Evolutionary conservation across 2,797 vertebrate genomes (phyloP), one percentile per base, ranked within the genome.

Genomic region (Prunella strophiata): DNA sequence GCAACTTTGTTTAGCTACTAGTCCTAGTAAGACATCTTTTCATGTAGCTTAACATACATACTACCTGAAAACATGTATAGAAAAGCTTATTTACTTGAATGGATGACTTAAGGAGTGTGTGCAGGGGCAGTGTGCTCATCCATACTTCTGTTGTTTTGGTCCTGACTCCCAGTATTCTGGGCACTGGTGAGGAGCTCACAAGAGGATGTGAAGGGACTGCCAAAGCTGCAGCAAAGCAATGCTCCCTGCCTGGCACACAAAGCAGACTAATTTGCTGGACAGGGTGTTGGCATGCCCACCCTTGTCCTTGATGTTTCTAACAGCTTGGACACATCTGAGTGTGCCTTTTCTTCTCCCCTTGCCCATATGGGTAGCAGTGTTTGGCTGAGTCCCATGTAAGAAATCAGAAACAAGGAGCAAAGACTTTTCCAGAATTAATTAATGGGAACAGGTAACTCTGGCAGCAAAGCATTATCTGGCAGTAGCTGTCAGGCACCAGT

Each of bases 371-470:
- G 40, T n/a, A 83, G 83, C 43, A 67, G 30, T n/a, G 23, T 58
- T 51, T 40, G n/a, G 11, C 47, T n/a, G n/a, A 70, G n/a, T 5
- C 23, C 11, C 1, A 0, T 1, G 2, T 23, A 36, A 58, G 43
- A 59, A 70, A 55, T 48, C 58, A 47, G 27, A 51, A 85, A 45
- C 5, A 27, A 47, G 13, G 13, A 76, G 36, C 47, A 85, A 63
- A 85, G 25, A 32, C 10, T 61, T 58, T 20, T 80, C 70, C 58
- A 73, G 74, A 74, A 72, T 36, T 45, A 40, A 36, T 21, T 63
- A 38, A 55, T 15, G 51, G 23, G 13, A 80, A 29, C 51, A 68
- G 47, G 47, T 48, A 81, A 67, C 45, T 73, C 26, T 30, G 47
- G 25, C 88, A 82, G 67, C 48, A 86, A 84, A 55, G 38, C 5